A percentile compares a stretch with the other conserved stretches of the same genome.
phyloP scores from a whole-genome alignment of 2,113 vertebrate genomes.

The Hippotragus niger region DNA sequence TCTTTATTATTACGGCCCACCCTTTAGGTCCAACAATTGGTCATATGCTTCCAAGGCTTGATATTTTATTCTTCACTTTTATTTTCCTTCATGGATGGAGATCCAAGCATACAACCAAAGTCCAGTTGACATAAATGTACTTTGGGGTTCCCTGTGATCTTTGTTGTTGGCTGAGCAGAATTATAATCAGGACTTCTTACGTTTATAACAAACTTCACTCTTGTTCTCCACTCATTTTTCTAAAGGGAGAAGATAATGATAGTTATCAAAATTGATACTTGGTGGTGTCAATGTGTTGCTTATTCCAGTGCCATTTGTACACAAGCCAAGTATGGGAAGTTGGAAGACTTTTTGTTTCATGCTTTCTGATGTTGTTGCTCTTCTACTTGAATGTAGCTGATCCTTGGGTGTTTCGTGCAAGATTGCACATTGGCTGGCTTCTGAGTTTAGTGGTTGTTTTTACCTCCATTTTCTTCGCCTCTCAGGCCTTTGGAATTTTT shows the following conservation, averaged over 20 bases:
- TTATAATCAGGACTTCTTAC: neutral
- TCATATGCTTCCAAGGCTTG: neutral
- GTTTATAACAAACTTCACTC: neutral
- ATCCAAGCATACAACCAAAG: neutral
- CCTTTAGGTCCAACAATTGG: neutral
- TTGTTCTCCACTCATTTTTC: neutral
- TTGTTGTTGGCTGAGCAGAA: neutral
- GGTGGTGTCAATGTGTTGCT: neutral
- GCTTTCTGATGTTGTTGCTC: neutral
- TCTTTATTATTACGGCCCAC: neutral
- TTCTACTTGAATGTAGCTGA: neutral
- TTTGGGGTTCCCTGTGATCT: neutral
- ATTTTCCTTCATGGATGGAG: neutral
- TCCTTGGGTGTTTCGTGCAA: neutral
- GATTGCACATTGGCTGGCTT: neutral
- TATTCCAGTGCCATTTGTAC: neutral
- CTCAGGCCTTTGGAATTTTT: neutral
- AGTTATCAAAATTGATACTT: neutral
- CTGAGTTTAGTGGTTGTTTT: neutral
- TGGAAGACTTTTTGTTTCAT: accelerated
- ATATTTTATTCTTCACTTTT: neutral
- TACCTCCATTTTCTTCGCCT: neutral
- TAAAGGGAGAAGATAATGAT: neutral
- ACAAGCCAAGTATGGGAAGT: neutral
- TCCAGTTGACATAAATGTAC: neutral